These are phyloP conservation scores for Tetragnatha versicolor DNA, from an alignment of 1,140 invertebrate species.

Conservation along the genomic window DNA sequence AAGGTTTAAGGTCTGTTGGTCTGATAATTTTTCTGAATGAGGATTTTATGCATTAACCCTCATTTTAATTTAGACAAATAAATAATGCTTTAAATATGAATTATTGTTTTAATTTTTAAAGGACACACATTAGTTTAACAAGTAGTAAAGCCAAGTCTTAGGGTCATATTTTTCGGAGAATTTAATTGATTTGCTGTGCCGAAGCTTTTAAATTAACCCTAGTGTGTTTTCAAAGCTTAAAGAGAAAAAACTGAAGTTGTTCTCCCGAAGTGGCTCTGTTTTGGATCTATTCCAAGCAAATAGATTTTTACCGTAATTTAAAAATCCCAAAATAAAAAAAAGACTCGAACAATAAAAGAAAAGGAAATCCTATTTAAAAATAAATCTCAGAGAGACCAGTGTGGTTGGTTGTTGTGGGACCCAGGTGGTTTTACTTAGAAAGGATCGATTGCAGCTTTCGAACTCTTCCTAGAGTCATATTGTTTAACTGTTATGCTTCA, in stretches of 20 bases:
- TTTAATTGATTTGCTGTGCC: too few relatives aligned
- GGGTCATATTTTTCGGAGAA: too few relatives aligned
- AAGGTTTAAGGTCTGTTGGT: too few relatives aligned
- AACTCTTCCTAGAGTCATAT: conserved; percentile 24
- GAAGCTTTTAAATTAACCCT: too few relatives aligned
- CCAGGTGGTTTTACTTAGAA: conserved; percentile 46
- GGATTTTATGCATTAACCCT: too few relatives aligned
- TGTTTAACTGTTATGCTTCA: conserved; percentile 47
- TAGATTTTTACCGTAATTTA: conserved; percentile 40
- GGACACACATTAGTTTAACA: too few relatives aligned
- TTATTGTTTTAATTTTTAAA: too few relatives aligned
- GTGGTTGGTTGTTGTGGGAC: conserved; percentile 34
- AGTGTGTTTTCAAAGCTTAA: too few relatives aligned
- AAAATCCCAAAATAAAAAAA: conserved; percentile 22
- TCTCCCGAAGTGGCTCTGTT: not conserved
- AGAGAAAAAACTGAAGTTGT: not conserved
- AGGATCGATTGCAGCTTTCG: conserved; percentile 48
- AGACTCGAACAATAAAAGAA: not conserved
- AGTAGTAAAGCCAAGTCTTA: too few relatives aligned
- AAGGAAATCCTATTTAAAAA: conserved; percentile 52
- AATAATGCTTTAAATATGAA: too few relatives aligned
- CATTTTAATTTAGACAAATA: too few relatives aligned
- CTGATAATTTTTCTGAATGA: too few relatives aligned
- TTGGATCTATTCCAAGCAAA: not conserved
- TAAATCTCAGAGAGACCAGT: conserved; percentile 39